These are phyloP conservation scores for Leptopterna dolabrata DNA, from an alignment of 2,888 invertebrate species.

Conservation along the genomic window DNA sequence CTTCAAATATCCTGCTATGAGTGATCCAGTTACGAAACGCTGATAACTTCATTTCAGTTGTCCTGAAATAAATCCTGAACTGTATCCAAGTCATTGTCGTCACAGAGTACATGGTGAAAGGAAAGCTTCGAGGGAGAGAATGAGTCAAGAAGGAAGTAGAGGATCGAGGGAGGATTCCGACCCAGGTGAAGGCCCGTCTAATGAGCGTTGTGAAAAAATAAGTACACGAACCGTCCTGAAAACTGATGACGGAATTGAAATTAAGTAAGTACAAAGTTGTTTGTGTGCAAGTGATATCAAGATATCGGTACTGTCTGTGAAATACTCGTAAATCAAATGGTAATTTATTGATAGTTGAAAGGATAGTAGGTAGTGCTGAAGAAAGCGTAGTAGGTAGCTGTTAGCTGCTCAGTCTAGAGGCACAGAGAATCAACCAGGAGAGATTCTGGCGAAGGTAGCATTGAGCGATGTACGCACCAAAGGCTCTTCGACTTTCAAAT, in stretches of 20 bases:
- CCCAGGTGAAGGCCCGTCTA: constrained; percentile 39
- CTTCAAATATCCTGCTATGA: not conserved
- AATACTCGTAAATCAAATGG: not conserved
- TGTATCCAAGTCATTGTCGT: not conserved
- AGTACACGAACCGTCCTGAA: constrained; percentile 37
- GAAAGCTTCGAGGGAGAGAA: not conserved
- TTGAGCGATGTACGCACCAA: not conserved
- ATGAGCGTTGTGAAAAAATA: constrained; percentile 10
- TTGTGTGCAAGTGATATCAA: not conserved
- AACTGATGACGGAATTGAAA: constrained; percentile 47
- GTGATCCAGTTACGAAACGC: not conserved
- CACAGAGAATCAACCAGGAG: no score
- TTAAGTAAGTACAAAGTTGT: constrained; percentile 19
- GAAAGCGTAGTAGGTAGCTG: no score
- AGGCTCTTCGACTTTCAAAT: not conserved
- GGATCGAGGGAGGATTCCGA: constrained; percentile 37
- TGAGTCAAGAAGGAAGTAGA: not conserved
- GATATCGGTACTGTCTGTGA: not conserved
- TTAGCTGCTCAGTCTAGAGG: no score
- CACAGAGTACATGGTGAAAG: constrained; percentile 32
- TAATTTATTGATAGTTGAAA: no score
- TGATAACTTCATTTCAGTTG: not conserved
- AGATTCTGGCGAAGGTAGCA: not conserved
- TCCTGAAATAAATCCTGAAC: not conserved
- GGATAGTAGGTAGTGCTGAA: no score